Evolutionary conservation across 2,797 vertebrate genomes (phyloP).

Genomic region (Podargus strigoides): DNA sequence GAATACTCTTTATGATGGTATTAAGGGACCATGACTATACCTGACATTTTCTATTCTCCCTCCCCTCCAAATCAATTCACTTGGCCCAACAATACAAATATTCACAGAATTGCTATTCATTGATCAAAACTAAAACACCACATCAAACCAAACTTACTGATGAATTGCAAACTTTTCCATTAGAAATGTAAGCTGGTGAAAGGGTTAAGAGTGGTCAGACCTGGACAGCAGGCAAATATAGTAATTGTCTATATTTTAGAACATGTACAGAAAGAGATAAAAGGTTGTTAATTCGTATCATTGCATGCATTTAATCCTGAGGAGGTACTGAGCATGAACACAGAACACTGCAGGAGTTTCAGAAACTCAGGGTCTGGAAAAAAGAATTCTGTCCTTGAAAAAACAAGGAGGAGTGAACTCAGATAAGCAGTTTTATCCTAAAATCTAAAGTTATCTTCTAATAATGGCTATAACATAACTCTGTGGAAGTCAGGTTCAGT

Average conservation of each 20-base stretch:
- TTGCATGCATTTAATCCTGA: neutral
- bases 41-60: neutral
- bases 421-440: neutral
- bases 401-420: neutral
- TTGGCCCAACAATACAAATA: neutral
- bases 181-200: constrained; percentile 89
- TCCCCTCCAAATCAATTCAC: neutral
- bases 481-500: neutral
- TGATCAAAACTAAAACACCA: constrained; percentile 49
- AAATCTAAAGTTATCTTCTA: neutral
- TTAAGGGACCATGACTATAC: neutral
- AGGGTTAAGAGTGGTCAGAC: constrained; percentile 77
- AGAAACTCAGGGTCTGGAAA: neutral
- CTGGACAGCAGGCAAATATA: constrained; percentile 14
- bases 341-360: neutral
- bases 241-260: neutral
- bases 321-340: neutral
- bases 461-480: neutral
- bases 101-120: constrained; percentile 43
- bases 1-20: neutral
- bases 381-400: neutral
- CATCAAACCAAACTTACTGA: constrained; percentile 92
- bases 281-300: neutral
- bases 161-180: constrained; percentile 78
- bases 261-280: neutral